phyloP scores from a whole-genome alignment of 1,140 invertebrate species.

The Triops longicaudatus region DNA sequence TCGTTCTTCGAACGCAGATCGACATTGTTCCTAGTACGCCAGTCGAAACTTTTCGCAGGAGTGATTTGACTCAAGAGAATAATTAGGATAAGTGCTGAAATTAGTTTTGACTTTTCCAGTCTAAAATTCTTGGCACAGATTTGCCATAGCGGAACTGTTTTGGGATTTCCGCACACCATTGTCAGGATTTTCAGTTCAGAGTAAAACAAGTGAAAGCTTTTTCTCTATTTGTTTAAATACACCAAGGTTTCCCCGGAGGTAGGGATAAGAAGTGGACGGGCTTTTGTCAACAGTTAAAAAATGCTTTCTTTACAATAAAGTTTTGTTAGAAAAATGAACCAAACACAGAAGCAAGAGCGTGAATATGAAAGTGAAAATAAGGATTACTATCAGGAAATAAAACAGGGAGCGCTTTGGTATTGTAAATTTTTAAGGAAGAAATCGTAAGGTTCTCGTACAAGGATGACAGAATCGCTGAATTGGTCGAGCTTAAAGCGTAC shows the following conservation, averaged over 20 bases:
- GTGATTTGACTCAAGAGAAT: not conserved
- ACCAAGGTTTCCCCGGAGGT: not conserved
- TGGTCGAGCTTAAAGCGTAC: conserved; percentile 24
- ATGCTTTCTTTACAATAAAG: not conserved
- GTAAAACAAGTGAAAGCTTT: not conserved
- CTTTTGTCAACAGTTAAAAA: not conserved
- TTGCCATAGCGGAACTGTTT: conserved; percentile 8
- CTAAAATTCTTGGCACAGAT: conserved; percentile 12
- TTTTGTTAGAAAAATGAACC: not conserved
- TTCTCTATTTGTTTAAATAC: not conserved
- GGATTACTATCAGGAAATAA: conserved; percentile 22
- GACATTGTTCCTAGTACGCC: not conserved
- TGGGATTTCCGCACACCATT: conserved; percentile 24
- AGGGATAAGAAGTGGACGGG: not conserved
- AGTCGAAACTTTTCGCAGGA: not conserved
- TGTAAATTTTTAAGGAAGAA: conserved; percentile 24
- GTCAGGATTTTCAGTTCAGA: not conserved
- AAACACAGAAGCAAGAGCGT: not conserved
- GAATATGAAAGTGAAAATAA: too few species aligned
- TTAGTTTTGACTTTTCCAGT: not conserved
- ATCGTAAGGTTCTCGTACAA: conserved; percentile 24
- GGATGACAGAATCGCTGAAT: conserved; percentile 8
- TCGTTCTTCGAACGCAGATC: not conserved
- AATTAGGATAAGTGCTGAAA: not conserved
- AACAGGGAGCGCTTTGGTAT: conserved; percentile 28